Evolutionary conservation across 2,888 invertebrate genomes (phyloP).

Genomic region (Neocrepidodera transversa): DNA sequence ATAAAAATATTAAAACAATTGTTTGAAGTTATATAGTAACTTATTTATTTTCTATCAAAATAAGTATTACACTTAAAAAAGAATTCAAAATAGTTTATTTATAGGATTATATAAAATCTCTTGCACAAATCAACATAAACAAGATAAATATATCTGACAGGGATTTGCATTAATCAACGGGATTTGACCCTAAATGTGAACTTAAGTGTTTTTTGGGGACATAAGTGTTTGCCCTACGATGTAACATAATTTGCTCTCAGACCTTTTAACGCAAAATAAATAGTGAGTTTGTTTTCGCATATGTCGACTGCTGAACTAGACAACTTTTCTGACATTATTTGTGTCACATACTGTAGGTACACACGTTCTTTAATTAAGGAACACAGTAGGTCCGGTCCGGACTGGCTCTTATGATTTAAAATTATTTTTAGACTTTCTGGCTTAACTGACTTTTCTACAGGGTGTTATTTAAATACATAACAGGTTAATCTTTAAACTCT

Average conservation of each 20-base stretch:
- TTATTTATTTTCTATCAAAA: not conserved
- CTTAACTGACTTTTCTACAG: too few relatives aligned
- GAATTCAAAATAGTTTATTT: too few relatives aligned
- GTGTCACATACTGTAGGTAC: constrained; percentile 7
- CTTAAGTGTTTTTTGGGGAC: constrained; percentile 34
- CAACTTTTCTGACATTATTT: constrained; percentile 43
- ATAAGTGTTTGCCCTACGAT: constrained; percentile 33
- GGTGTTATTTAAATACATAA: too few relatives aligned
- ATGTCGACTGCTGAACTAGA: constrained; percentile 48
- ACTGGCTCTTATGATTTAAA: not conserved
- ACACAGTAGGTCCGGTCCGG: too few relatives aligned
- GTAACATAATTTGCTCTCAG: constrained; percentile 50
- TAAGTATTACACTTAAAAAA: not conserved
- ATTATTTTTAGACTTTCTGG: too few relatives aligned
- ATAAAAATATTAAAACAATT: not conserved
- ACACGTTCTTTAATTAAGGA: too few relatives aligned
- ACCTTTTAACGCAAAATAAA: constrained; percentile 55
- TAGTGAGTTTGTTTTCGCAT: constrained; percentile 52
- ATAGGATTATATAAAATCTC: not conserved
- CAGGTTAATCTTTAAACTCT: too few relatives aligned
- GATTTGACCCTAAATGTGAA: constrained; percentile 33
- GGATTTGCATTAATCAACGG: constrained; percentile 39
- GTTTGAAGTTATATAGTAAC: not conserved
- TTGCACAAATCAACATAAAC: constrained; percentile 2
- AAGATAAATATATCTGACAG: constrained; percentile 19